phyloP scores from a whole-genome alignment of 2,888 invertebrate species.

The Desoria tigrina region DNA sequence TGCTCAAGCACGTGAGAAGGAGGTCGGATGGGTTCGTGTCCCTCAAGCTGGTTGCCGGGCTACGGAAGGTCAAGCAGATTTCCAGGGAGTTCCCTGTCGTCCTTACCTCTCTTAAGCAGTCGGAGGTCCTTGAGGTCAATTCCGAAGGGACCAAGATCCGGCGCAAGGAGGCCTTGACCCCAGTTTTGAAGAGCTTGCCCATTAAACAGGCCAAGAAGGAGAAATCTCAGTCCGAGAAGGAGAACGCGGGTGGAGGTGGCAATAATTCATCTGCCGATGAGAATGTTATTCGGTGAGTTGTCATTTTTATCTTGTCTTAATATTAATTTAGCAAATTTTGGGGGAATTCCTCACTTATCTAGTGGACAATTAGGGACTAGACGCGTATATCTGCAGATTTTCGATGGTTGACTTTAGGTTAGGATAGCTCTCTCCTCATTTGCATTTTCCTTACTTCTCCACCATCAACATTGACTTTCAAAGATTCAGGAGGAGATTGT shows the following conservation, averaged over 20 bases:
- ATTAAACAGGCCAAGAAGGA: conserved; percentile 48
- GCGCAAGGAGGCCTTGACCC: conserved; percentile 79
- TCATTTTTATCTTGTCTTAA: neutral
- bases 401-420: too few relatives aligned
- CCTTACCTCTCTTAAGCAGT: conserved; percentile 76
- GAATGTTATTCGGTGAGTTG: conserved; percentile 20
- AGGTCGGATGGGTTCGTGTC: conserved; percentile 96
- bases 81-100: conserved; percentile 93
- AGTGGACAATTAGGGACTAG: too few relatives aligned
- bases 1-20: conserved; percentile 88
- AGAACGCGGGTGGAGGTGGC: conserved; percentile 5
- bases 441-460: neutral
- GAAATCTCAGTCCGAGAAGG: conserved; percentile 25
- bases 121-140: conserved; percentile 81
- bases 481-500: too few relatives aligned
- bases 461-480: conserved; percentile 2
- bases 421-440: too few relatives aligned
- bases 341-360: too few relatives aligned
- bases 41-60: conserved; percentile 89
- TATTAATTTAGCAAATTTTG: neutral
- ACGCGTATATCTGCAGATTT: too few relatives aligned
- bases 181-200: conserved; percentile 82
- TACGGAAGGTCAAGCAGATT: conserved; percentile 89
- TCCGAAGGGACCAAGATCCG: conserved; percentile 86
- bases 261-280: conserved; percentile 26